phyloP scores from a whole-genome alignment of 1,140 invertebrate species.

The Chrysoperla carnea region DNA sequence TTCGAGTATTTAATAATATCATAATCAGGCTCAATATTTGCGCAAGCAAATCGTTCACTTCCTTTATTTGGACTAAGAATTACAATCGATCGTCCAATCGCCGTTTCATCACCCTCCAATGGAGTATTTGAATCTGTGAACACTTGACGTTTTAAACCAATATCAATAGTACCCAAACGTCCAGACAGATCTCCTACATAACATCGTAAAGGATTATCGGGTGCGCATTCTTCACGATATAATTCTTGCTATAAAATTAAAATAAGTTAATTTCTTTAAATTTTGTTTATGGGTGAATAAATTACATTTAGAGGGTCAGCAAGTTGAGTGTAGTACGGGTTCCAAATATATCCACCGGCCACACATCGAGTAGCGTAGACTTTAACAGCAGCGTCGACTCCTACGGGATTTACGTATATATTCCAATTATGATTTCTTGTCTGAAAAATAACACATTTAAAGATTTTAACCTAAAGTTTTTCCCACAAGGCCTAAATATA shows the following conservation, averaged over 20 bases:
- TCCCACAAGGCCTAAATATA: background rate
- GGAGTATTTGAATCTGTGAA: constrained; percentile 79
- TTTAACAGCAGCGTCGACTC: constrained; percentile 76
- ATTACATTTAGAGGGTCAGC: constrained; percentile 76
- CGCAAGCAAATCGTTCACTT: constrained; percentile 62
- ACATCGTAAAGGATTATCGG: constrained; percentile 73
- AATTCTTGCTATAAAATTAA: constrained; percentile 44
- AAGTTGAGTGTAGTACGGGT: constrained; percentile 80
- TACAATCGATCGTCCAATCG: constrained; percentile 71
- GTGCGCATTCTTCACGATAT: constrained; percentile 71
- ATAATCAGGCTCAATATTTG: constrained; percentile 79
- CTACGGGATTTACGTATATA: constrained; percentile 82
- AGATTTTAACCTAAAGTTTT: background rate
- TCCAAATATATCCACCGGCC: constrained; percentile 82
- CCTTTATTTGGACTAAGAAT: constrained; percentile 60
- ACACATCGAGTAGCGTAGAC: constrained; percentile 64
- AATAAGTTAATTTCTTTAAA: background rate
- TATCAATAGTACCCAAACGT: constrained; percentile 63
- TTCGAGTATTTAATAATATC: constrained; percentile 84
- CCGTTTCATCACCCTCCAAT: constrained; percentile 52
- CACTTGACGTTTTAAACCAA: constrained; percentile 60
- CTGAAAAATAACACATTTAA: constrained; percentile 26
- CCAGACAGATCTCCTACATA: constrained; percentile 85
- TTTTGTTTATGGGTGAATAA: background rate
- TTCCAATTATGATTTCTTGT: constrained; percentile 80